phyloP scores from a whole-genome alignment of 1,140 invertebrate genomes.

The Drosophila azteca region DNA sequence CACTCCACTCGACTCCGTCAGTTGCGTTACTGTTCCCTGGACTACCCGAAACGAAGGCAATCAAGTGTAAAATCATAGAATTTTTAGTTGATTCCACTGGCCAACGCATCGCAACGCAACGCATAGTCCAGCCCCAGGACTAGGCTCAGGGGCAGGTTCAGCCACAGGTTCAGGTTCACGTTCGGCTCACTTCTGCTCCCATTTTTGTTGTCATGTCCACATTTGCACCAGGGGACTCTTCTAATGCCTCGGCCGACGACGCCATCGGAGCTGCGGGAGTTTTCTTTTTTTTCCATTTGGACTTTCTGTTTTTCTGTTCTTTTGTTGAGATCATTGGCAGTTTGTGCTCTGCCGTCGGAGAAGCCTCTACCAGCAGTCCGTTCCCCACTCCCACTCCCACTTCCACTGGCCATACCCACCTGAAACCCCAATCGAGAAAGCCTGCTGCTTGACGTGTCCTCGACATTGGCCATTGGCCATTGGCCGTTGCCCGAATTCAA shows the following conservation, averaged over 20 bases:
- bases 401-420: slow-evolving; percentile 9
- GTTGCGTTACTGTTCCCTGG: slow-evolving; percentile 50
- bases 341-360: slow-evolving; percentile 39
- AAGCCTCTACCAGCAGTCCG: slow-evolving; percentile 6
- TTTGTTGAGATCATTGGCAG: slow-evolving; percentile 78
- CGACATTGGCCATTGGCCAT: slow-evolving; percentile 32
- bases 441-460: slow-evolving; percentile 44
- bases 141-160: slow-evolving; percentile 6
- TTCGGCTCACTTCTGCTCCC: not conserved
- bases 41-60: slow-evolving; percentile 70
- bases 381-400: not conserved
- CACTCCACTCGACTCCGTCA: not conserved
- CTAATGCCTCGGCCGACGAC: slow-evolving; percentile 43
- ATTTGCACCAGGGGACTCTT: slow-evolving; percentile 19
- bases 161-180: slow-evolving; percentile 2
- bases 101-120: slow-evolving; percentile 9
- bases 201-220: slow-evolving; percentile 12
- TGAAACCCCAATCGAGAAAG: slow-evolving; percentile 36
- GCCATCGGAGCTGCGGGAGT: slow-evolving; percentile 38
- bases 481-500: not conserved
- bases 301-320: slow-evolving; percentile 8
- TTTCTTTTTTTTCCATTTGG: slow-evolving; percentile 9
- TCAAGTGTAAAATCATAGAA: slow-evolving; percentile 80
- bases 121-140: slow-evolving; percentile 20
- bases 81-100: slow-evolving; percentile 76